Conservation (phyloP, 2,888 invertebrate genomes). For the Phengaris arion region DNA sequence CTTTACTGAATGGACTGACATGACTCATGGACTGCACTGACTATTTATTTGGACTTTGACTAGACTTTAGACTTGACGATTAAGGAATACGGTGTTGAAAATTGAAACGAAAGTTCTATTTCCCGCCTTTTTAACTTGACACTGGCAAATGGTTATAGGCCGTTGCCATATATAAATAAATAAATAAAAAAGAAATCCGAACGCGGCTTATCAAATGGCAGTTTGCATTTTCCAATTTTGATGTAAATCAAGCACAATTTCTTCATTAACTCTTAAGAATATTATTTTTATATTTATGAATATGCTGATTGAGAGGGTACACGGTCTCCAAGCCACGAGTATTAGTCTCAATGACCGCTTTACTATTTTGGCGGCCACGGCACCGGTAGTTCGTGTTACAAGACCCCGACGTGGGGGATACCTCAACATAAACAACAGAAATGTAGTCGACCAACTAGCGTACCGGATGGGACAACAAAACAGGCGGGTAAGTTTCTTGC, state of each 20-base stretch:
- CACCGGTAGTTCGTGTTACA: slow-evolving; percentile 44
- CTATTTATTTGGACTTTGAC: no score
- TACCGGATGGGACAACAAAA: slow-evolving; percentile 54
- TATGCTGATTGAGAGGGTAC: slow-evolving; percentile 65
- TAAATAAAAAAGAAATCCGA: no score
- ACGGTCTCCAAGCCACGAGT: slow-evolving; percentile 69
- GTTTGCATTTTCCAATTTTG: neutral
- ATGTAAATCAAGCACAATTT: neutral
- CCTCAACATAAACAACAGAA: slow-evolving; percentile 44
- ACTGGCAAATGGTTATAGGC: no score
- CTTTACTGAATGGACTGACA: no score
- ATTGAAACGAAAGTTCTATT: no score
- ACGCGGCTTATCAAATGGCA: neutral
- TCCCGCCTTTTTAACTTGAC: no score
- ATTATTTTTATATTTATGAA: slow-evolving; percentile 32
- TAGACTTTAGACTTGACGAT: no score
- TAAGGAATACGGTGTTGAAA: no score
- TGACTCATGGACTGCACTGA: no score
- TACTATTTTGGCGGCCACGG: slow-evolving; percentile 50
- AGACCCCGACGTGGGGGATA: slow-evolving; percentile 40
- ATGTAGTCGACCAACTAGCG: slow-evolving; percentile 54
- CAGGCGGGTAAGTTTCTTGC: slow-evolving; percentile 49
- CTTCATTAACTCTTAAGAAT: neutral
- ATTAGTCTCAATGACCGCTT: slow-evolving; percentile 62
- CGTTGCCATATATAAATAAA: no score